phyloP scores from a whole-genome alignment of 1,140 invertebrate genomes.

The Eubasilissa regina region DNA sequence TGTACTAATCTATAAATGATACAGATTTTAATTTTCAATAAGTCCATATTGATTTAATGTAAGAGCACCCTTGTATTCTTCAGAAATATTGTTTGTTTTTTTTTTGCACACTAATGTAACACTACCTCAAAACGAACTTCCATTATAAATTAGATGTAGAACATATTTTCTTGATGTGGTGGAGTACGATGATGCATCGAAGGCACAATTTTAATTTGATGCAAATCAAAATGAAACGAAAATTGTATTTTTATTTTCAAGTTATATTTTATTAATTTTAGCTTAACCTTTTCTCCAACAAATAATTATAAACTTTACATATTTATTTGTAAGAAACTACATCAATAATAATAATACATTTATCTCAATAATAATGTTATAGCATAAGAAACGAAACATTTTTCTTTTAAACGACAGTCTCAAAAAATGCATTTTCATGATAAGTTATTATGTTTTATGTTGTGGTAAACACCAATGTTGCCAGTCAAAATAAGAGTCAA shows the following conservation, averaged over 20 bases:
- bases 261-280: constrained; percentile 1
- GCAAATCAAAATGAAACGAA: constrained; percentile 4
- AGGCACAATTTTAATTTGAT: constrained; percentile 2
- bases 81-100: constrained; percentile 18
- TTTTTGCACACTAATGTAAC: constrained; percentile 19
- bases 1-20: too few species aligned
- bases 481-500: too few species aligned
- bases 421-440: too few species aligned
- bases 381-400: too few species aligned
- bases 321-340: neutral
- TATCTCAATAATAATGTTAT: too few species aligned
- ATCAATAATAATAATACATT: too few species aligned
- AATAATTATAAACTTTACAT: constrained; percentile 17
- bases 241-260: neutral
- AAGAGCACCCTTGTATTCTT: neutral
- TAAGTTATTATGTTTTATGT: too few species aligned
- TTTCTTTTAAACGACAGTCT: too few species aligned
- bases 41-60: too few species aligned
- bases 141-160: constrained; percentile 26
- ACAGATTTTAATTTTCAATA: too few species aligned
- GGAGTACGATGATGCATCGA: too few species aligned
- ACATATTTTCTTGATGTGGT: neutral
- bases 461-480: too few species aligned
- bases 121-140: constrained; percentile 42
- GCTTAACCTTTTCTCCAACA: neutral